A percentile compares a stretch with the other conserved stretches of the same genome.
Evolutionary conservation across 2,113 vertebrate species (phyloP).

Genomic region (Corythornis madagascariensis): DNA sequence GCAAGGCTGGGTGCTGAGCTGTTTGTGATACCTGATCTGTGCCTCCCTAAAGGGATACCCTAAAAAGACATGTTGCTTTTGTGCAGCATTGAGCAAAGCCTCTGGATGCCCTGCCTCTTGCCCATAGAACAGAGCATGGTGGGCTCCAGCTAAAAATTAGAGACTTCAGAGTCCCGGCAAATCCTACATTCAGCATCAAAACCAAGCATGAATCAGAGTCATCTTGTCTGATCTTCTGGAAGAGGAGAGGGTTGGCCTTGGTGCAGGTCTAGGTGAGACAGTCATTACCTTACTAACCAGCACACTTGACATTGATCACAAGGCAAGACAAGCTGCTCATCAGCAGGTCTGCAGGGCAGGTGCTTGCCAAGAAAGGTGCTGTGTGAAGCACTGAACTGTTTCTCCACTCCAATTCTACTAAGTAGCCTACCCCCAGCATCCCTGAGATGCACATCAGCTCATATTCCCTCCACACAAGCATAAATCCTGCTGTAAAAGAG

Average conservation of each 20-base stretch:
- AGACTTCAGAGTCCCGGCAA: neutral
- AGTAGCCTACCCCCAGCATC: neutral
- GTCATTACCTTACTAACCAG: neutral
- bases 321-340: neutral
- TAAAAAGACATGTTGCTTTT: neutral
- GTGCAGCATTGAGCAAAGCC: neutral
- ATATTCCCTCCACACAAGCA: neutral
- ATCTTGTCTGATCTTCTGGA: neutral
- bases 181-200: neutral
- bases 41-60: neutral
- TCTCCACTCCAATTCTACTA: neutral
- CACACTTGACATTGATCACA: neutral
- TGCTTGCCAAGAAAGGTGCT: neutral
- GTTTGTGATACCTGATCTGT: neutral
- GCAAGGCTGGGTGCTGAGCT: neutral
- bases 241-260: neutral
- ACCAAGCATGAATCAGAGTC: neutral
- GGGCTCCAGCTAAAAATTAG: neutral
- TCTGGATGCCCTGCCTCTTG: neutral
- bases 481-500: neutral
- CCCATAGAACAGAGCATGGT: neutral
- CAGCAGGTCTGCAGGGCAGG: slow-evolving; percentile 18
- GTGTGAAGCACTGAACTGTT: neutral
- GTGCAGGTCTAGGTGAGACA: neutral
- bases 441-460: neutral